Evolutionary conservation across 2,797 vertebrate species (phyloP).

Genomic region (Chelon auratus): DNA sequence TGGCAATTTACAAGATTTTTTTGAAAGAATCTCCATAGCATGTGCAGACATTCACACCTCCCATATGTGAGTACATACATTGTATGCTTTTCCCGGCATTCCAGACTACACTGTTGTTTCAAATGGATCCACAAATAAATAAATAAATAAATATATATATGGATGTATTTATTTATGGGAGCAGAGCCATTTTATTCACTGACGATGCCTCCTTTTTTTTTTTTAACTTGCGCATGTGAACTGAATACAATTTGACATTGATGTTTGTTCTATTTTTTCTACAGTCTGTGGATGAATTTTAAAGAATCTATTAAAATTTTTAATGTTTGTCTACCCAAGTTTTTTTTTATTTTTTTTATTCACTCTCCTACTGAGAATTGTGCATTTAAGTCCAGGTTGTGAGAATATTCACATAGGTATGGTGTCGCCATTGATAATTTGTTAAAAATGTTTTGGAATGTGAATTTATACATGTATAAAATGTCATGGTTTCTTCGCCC

Average conservation of each 20-base stretch:
- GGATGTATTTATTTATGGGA: slow-evolving; percentile 35
- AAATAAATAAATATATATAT: neutral
- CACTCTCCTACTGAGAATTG: slow-evolving; percentile 56
- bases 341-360: slow-evolving; percentile 9
- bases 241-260: too few species aligned
- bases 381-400: slow-evolving; percentile 59
- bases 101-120: too few species aligned
- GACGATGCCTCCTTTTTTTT: slow-evolving; percentile 26
- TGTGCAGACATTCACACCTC: too few species aligned
- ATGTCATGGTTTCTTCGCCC: slow-evolving; percentile 42
- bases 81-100: too few species aligned
- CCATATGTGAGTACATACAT: too few species aligned
- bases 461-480: slow-evolving; percentile 68
- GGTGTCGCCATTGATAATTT: slow-evolving; percentile 59
- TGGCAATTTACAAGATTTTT: too few species aligned
- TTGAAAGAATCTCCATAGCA: too few species aligned
- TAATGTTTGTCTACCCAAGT: slow-evolving; percentile 49
- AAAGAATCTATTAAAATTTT: slow-evolving; percentile 48
- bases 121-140: too few species aligned
- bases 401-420: slow-evolving; percentile 50
- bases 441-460: slow-evolving; percentile 62
- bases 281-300: slow-evolving; percentile 54
- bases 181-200: slow-evolving; percentile 40
- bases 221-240: too few species aligned
- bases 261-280: slow-evolving; percentile 60